Conservation (phyloP, 2,888 invertebrate species). For the Brachypalpus laphriformis region DNA sequence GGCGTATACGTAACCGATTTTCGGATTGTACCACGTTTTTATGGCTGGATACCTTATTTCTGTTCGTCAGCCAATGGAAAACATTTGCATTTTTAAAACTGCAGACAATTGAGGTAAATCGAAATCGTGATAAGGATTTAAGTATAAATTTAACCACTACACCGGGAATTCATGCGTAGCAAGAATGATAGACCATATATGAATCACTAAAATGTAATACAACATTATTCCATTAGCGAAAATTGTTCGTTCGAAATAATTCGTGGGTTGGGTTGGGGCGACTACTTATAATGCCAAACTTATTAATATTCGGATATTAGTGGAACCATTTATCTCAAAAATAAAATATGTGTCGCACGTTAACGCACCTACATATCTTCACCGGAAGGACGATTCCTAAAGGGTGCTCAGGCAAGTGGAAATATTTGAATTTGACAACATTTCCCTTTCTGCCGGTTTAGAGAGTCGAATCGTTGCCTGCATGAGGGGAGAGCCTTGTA, state of each 20-base stretch:
- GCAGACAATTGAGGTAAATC: neutral
- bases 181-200: neutral
- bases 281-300: neutral
- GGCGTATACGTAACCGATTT: constrained; percentile 1
- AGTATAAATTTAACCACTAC: neutral
- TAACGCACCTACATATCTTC: neutral
- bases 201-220: neutral
- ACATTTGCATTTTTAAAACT: neutral
- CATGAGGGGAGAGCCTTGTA: no score
- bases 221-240: neutral
- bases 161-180: neutral
- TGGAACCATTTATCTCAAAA: neutral
- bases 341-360: neutral
- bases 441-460: no score
- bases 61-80: neutral
- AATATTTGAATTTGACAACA: no score
- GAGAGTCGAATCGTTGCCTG: no score
- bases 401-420: no score
- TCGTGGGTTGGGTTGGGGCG: neutral
- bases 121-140: neutral
- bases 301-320: neutral
- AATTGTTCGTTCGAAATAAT: neutral
- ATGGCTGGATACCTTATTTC: neutral
- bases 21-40: neutral
- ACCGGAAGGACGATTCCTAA: neutral